Evolutionary conservation across 2,797 vertebrate genomes (phyloP), one percentile per base, ranked within the genome.

Genomic region (Gambusia yucatana): DNA sequence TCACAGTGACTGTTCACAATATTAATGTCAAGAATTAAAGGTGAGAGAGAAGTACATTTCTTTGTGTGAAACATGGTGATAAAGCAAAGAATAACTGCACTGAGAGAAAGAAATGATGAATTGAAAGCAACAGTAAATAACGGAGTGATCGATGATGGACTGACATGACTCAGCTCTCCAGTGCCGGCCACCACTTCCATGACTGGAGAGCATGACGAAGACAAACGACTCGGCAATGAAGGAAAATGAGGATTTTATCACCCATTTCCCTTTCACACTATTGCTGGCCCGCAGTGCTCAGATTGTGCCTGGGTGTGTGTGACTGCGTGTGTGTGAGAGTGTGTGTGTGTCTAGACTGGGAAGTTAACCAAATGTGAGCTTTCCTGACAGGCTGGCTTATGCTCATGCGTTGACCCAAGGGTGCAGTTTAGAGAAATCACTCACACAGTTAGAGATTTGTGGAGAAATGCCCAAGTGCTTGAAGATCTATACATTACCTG

Each of bases 231-330:
- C 48, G 20, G 91, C 93, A 90, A 93, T 93, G 91, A 92, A 90
- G 85, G 90, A 93, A 94, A 94, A 94, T 94, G 92, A 94, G 93
- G 89, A 92, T 95, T 95, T 95, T 94, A 95, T 94, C 94, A 93
- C 91, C 93, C 89, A 93, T 93, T 95, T 94, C 91, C 93, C 87
- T 91, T 77, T 93, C 91, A 88, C 88, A 84, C 88, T 59, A 71
- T 87, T 80, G 84, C 82, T 76, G 86, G 86, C 87, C 84, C 82
- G 79, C 83, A 41, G 82, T 87, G 77, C 86, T 78, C 57, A 84
- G 82, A 89, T 84, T 77, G 59, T 30, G 72, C 73, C 77, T 59
- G 41, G 0, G 67, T 1, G 11, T 39, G 17, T 10, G 33, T 3
- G 67, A 28, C 41, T 6, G 67, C 14, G 69, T 71, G 46, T 48